phyloP scores from a whole-genome alignment of 1,140 invertebrate species.

The Pollicipes pollicipes region DNA sequence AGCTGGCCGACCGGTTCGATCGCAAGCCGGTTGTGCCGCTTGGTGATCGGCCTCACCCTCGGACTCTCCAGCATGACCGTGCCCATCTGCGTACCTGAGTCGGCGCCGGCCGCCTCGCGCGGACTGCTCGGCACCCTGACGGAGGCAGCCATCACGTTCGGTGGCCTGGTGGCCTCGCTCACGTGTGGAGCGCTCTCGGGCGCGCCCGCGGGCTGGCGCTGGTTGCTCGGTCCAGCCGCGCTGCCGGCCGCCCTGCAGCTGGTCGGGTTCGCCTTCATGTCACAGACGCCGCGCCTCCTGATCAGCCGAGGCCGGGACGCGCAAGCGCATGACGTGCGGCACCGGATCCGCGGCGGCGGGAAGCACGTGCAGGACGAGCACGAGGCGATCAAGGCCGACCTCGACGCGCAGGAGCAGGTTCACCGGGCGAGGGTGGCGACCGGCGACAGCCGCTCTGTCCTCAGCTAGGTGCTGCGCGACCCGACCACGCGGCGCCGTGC shows the following conservation, averaged over 20 bases:
- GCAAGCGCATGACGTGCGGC: constrained; percentile 45
- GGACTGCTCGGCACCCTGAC: constrained; percentile 23
- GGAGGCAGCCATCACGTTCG: no score
- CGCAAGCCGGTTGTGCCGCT: constrained; percentile 37
- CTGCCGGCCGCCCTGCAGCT: not conserved
- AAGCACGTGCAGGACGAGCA: not conserved
- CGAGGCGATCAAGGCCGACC: not conserved
- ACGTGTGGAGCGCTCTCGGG: no score
- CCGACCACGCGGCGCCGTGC: not conserved
- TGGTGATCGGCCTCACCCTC: constrained; percentile 39
- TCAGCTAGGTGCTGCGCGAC: not conserved
- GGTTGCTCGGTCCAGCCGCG: not conserved
- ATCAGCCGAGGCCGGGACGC: constrained; percentile 18
- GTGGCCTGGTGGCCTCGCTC: no score
- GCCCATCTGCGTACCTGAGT: constrained; percentile 40
- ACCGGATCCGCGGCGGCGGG: not conserved
- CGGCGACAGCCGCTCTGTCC: not conserved
- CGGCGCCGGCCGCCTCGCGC: constrained; percentile 31
- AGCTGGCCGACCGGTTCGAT: constrained; percentile 30
- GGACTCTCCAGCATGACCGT: constrained; percentile 32
- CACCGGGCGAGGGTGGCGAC: no score
- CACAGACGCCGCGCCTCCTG: not conserved
- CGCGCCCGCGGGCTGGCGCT: no score
- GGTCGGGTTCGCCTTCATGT: not conserved
- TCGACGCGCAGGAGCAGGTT: not conserved